Base-by-base conservation (phyloP, 2,888 invertebrate species). In the Ceramica pisi region DNA sequence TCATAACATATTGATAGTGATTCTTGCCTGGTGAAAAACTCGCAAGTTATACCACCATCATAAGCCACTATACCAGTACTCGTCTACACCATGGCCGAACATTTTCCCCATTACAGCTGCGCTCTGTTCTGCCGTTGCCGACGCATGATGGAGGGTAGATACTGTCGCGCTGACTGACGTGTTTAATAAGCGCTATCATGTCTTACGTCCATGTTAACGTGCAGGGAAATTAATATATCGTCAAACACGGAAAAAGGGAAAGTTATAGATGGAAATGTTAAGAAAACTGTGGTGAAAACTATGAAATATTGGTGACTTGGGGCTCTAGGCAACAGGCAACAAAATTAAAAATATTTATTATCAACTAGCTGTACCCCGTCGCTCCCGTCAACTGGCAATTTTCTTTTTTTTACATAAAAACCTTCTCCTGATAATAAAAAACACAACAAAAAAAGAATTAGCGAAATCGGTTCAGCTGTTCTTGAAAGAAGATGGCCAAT, bases 131-230 rank as follows among this genome's bases (percentile, higher is more conserved):
- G 86, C 83, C 85, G 80, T 41, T 41, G 94, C 56, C 35, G 94
- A 94, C 93, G 82, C 89, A 90, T 35, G 95, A 94, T 94, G 83
- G 90, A 91, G 95, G 96, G 96, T 92, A 95, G 95, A 95, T 95
- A 93, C 81, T 92, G 95, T 95, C 95, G 82, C 81, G 81, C 85
- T 88, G 93, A 92, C 89, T 93, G 95, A 94, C 94, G 90, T 91
- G 92, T 92, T 94, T 95, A 95, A 95, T 95, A 95, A 95, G 94
- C 92, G 90, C 91, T 95, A 95, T 95, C 95, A 91, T 92, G 90
- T 91, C 90, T 90, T 90, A 87, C 89, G 72, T 85, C 80, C 81
- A 72, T 79, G 73, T 71, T 59, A 65, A 62, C 83, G 68, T 77
- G 80, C 71, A 81, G 82, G 79, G 84, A 84, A 83, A 86, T 83